Percentiles rank a stretch among this genome's conserved stretches.
phyloP scores from a whole-genome alignment of 2,113 vertebrate genomes.

The Sciurus niger region DNA sequence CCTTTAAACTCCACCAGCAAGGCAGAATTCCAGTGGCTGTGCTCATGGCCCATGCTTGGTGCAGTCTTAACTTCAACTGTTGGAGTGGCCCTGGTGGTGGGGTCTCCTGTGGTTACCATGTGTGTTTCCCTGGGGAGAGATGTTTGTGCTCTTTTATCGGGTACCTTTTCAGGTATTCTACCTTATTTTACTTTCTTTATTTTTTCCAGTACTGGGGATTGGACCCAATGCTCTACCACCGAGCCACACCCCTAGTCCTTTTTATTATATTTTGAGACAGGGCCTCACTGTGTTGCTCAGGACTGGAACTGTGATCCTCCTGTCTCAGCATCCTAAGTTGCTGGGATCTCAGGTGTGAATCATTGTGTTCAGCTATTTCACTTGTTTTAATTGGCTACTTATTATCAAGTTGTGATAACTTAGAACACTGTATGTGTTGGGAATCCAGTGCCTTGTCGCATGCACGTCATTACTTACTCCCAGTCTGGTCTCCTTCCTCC shows the following conservation, averaged over 20 bases:
- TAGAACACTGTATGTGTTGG: not conserved
- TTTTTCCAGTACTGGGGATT: not conserved
- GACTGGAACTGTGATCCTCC: not conserved
- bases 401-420: not conserved
- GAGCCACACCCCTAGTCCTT: no score
- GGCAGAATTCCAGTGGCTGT: no score
- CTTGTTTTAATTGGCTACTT: not conserved
- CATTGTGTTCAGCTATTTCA: no score
- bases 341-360: not conserved
- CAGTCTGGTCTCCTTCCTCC: no score
- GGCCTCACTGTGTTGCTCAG: not conserved
- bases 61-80: no score
- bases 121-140: no score
- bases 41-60: not conserved
- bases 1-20: not conserved
- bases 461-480: not conserved
- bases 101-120: not conserved
- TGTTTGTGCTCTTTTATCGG: not conserved
- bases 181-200: no score
- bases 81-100: not conserved
- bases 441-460: no score
- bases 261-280: not conserved
- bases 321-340: not conserved
- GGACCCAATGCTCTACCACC: not conserved
- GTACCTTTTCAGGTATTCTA: not conserved